Conservation (phyloP, 2,888 invertebrate genomes). For the Drosophila sordidapex region DNA sequence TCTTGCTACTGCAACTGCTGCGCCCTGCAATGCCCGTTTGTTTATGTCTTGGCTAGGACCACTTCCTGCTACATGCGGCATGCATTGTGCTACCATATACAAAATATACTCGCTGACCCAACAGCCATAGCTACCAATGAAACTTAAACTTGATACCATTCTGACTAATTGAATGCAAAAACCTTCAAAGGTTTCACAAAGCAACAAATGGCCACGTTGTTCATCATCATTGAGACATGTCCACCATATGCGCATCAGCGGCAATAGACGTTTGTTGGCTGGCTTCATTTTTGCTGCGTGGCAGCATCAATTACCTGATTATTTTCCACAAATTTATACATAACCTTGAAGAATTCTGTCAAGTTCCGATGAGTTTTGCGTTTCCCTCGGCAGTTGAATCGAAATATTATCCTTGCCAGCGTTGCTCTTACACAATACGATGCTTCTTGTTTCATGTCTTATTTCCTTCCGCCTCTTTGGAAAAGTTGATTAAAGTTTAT, state of each 20-base stretch:
- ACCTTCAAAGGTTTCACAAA: slow-evolving; percentile 28
- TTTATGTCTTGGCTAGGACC: slow-evolving; percentile 61
- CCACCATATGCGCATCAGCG: slow-evolving; percentile 14
- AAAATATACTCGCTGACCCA: slow-evolving; percentile 56
- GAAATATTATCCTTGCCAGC: slow-evolving; percentile 23
- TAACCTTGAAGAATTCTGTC: slow-evolving; percentile 52
- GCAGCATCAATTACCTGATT: slow-evolving; percentile 68
- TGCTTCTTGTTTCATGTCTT: slow-evolving; percentile 35
- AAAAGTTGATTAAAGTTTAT: slow-evolving; percentile 78
- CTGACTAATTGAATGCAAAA: slow-evolving; percentile 56
- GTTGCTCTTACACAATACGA: slow-evolving; percentile 10
- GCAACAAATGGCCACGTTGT: slow-evolving; percentile 9
- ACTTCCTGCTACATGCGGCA: slow-evolving; percentile 17
- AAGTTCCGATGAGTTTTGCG: slow-evolving; percentile 26
- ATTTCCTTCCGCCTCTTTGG: slow-evolving; percentile 20
- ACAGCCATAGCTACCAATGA: slow-evolving; percentile 56
- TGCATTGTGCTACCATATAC: slow-evolving; percentile 44
- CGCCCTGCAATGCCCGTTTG: slow-evolving; percentile 53
- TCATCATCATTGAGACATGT: background rate
- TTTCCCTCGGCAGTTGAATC: slow-evolving; percentile 8
- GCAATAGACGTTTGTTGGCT: slow-evolving; percentile 25
- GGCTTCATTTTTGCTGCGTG: slow-evolving; percentile 41
- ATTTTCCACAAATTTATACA: slow-evolving; percentile 47
- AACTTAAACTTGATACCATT: slow-evolving; percentile 27
- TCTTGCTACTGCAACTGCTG: slow-evolving; percentile 30